Evolutionary conservation across 2,888 invertebrate species (phyloP).

Genomic region (Lithophane leautieri): DNA sequence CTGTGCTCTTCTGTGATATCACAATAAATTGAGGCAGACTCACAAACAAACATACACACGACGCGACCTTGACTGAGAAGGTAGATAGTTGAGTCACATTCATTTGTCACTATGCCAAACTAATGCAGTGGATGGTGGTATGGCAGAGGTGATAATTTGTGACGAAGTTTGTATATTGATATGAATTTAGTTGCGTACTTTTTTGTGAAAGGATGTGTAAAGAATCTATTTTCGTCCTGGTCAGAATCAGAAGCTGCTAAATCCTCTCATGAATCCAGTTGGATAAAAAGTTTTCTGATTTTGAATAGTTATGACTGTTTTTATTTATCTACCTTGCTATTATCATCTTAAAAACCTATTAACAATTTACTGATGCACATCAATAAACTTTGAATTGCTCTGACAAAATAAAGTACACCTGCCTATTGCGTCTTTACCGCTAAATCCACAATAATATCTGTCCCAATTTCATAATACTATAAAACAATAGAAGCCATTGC

Average conservation of each 20-base stretch:
- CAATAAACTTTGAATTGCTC: not conserved
- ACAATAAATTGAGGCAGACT: conserved; percentile 15
- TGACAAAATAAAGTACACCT: not conserved
- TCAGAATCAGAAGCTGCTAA: not conserved
- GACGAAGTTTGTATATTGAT: not conserved
- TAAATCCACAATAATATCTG: not conserved
- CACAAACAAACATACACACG: conserved; percentile 47
- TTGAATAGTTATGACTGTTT: not conserved
- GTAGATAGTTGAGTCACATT: conserved; percentile 53
- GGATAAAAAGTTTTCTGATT: not conserved
- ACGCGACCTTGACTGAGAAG: conserved; percentile 62
- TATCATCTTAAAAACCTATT: not conserved
- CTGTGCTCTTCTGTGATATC: not conserved
- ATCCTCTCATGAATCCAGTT: not conserved
- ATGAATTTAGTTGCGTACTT: not conserved
- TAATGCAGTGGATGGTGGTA: conserved; percentile 73
- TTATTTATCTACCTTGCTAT: not conserved
- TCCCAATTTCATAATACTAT: conserved; percentile 28
- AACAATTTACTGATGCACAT: not conserved
- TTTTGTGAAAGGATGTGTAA: not conserved
- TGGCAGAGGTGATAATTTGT: conserved; percentile 47
- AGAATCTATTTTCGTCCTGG: not conserved
- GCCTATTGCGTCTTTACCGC: not conserved
- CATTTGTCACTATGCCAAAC: conserved; percentile 62
- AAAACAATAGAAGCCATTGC: conserved; percentile 18